Conservation (phyloP, 2,113 vertebrate species). For the Misgurnus anguillicaudatus region DNA sequence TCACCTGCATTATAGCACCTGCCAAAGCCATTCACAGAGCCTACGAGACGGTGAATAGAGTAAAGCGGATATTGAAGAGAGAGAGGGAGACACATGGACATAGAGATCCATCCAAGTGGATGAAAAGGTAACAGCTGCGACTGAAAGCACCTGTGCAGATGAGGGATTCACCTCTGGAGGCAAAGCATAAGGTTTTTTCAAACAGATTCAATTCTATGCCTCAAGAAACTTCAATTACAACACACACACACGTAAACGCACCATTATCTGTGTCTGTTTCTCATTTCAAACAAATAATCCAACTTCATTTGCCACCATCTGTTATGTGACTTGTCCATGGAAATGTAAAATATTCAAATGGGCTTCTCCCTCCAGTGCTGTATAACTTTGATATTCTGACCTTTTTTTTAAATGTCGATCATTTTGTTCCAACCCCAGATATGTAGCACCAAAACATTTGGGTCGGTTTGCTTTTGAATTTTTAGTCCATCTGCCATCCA, state of each 20-base stretch:
- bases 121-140: conserved; percentile 31
- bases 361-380: background rate
- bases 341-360: background rate
- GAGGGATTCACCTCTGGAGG: conserved; percentile 12
- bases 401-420: background rate
- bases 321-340: background rate
- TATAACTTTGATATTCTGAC: background rate
- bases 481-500: no score
- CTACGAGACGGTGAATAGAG: background rate
- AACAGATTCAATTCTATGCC: conserved; percentile 32
- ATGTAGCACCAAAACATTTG: background rate
- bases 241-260: background rate
- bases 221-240: conserved; percentile 29
- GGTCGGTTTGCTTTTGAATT: no score
- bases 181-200: conserved; percentile 13
- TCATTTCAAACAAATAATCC: conserved; percentile 31
- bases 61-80: conserved; percentile 12
- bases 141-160: conserved; percentile 21
- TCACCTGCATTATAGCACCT: background rate
- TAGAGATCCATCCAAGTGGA: conserved; percentile 33
- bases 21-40: conserved; percentile 20
- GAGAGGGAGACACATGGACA: background rate
- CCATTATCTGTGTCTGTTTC: conserved; percentile 12
- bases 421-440: background rate
- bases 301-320: conserved; percentile 1